Evolutionary conservation across 2,113 vertebrate species (phyloP), one percentile per base, ranked within the genome.

Genomic region (Phocoena phocoena): DNA sequence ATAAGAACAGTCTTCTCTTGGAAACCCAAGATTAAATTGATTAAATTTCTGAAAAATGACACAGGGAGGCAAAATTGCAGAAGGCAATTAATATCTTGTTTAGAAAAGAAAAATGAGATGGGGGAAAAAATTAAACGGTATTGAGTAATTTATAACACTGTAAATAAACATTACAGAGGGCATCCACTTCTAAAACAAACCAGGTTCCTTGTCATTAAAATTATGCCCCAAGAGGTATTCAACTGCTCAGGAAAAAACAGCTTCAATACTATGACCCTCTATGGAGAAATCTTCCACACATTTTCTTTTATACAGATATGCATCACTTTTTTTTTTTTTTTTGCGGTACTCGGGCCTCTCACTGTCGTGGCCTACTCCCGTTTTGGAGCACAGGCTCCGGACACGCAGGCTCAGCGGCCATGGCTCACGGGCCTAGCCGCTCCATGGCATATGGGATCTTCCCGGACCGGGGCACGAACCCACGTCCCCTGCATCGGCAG

Each of bases 41-140:
- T 76, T 63, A 14, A 41, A 85, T n/a, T 85, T 70, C 67, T 92
- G 50, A 89, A 71, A 96, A 70, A 94, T 0, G 25, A 23, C 68
- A 28, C 0, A n/a, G 2, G 8, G 38, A 50, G 15, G 60, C 18
- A 67, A 81, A 88, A 63, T 3, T 26, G 28, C 0, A 31, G 44
- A 68, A n/a, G 28, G n/a, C 17, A 67, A 71, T 33, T 68, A 36
- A 70, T 11, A 44, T 67, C 38, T 6, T 28, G 31, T 36, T 81
- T 85, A 53, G 55, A 76, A 62, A 31, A 62, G 14, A 91, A 77
- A 47, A 28, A 38, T 47, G 33, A 41, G 63, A 38, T 13, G 33
- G 73, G 50, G 33, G 53, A 1, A 20, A n/a, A 84, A 58, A 82
- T 41, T 9, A 50, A 21, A 31, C 26, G 53, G 25, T 58, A 70